A percentile compares a stretch with the other conserved stretches of the same genome.
phyloP scores from a whole-genome alignment of 2,113 vertebrate species.

The Micronycteris hirsuta region DNA sequence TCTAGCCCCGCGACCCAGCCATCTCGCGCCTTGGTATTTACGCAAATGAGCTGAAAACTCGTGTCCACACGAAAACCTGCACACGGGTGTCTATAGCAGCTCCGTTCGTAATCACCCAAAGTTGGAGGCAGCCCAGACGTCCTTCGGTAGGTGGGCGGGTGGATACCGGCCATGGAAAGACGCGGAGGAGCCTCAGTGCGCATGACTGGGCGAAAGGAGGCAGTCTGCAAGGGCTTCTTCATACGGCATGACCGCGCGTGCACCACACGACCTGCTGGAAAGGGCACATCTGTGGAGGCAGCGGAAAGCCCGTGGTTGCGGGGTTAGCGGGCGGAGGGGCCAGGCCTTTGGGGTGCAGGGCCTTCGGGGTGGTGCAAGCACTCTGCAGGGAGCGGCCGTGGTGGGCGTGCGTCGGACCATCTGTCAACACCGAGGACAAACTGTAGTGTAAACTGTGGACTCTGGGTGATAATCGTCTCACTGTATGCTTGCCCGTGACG shows the following conservation, averaged over 20 bases:
- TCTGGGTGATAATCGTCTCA: background rate
- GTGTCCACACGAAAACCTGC: background rate
- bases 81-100: background rate
- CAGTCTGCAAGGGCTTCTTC: background rate
- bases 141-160: background rate
- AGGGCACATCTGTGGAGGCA: background rate
- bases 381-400: fast-evolving
- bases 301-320: background rate
- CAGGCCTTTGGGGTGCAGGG: background rate
- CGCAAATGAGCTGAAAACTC: background rate
- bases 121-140: background rate
- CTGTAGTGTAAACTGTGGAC: background rate
- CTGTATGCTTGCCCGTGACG: background rate
- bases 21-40: background rate
- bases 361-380: background rate
- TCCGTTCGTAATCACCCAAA: background rate
- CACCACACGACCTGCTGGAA: no score
- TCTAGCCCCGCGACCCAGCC: fast-evolving
- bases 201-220: background rate
- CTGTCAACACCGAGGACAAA: background rate
- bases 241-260: no score
- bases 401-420: background rate
- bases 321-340: no score
- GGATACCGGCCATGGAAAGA: background rate
- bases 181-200: background rate